Conservation (phyloP, 2,113 vertebrate species). For the Chelonoidis abingdonii region DNA sequence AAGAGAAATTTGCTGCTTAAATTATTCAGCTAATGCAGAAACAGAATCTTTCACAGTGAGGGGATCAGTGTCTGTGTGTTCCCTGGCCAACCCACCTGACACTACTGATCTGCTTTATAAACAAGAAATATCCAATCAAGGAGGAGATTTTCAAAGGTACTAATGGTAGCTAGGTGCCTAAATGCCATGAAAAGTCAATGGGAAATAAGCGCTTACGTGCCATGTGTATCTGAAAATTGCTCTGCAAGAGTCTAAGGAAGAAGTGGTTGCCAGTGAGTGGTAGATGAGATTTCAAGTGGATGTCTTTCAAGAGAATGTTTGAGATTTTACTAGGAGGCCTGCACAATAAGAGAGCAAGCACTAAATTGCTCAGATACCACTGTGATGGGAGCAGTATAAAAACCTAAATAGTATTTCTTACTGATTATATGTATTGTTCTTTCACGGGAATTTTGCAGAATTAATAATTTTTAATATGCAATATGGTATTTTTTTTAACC, state of each 20-base stretch:
- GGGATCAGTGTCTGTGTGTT: neutral
- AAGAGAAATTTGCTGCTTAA: neutral
- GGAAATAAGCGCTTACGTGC: neutral
- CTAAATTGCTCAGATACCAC: neutral
- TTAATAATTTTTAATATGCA: neutral
- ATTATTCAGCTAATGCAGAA: neutral
- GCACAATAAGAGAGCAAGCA: neutral
- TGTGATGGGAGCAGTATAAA: neutral
- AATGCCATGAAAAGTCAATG: neutral
- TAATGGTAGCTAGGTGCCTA: neutral
- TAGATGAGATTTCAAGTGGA: neutral
- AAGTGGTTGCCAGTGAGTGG: neutral
- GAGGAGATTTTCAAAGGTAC: neutral
- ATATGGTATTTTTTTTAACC: neutral
- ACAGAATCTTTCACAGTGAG: neutral
- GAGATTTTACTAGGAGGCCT: neutral
- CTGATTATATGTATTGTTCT: neutral
- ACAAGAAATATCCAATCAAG: neutral
- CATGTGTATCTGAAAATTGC: neutral
- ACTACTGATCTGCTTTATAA: neutral
- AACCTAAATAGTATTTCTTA: neutral
- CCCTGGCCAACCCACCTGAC: neutral
- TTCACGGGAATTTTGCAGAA: neutral
- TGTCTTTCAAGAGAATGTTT: neutral
- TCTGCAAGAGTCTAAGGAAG: neutral